Percentiles rank a stretch among this genome's conserved stretches.
Conservation (phyloP, 1,140 invertebrate genomes). For the Drosophila jambulina region DNA sequence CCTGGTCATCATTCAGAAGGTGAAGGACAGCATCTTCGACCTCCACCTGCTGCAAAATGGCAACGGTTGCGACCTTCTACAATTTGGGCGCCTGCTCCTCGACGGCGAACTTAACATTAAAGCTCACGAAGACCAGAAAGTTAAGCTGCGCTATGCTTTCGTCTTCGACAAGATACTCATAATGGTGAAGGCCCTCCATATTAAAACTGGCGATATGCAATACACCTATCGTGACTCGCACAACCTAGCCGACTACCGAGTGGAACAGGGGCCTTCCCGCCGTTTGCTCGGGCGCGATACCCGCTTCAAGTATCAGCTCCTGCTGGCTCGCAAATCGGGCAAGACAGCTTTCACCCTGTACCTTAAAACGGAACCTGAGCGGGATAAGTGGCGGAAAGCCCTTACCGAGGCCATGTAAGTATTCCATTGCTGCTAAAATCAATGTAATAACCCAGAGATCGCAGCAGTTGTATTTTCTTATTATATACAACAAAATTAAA, state of each 20-base stretch:
- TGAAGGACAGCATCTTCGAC: conserved; percentile 94
- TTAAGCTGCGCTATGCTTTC: conserved; percentile 96
- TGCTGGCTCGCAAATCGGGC: conserved; percentile 93
- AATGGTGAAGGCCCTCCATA: conserved; percentile 95
- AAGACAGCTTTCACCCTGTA: conserved; percentile 95
- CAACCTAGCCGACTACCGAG: conserved; percentile 92
- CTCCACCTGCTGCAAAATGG: conserved; percentile 91
- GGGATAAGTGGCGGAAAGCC: conserved; percentile 96
- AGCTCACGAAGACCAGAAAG: conserved; percentile 94
- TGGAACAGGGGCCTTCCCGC: conserved; percentile 91
- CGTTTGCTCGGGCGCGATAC: conserved; percentile 89
- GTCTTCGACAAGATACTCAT: conserved; percentile 98
- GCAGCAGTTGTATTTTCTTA: too few species aligned
- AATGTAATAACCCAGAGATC: not conserved
- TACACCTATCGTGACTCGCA: conserved; percentile 96
- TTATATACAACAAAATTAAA: too few species aligned
- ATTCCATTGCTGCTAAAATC: not conserved
- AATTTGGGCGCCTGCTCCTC: conserved; percentile 95
- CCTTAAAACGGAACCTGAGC: conserved; percentile 94
- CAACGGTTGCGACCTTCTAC: conserved; percentile 91
- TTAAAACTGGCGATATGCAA: conserved; percentile 91
- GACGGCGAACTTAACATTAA: conserved; percentile 98
- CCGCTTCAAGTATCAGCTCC: conserved; percentile 93
- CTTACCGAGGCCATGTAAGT: conserved; percentile 96
- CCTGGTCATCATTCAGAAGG: conserved; percentile 94